phyloP scores from a whole-genome alignment of 2,888 invertebrate species.

The Agrochola macilenta region DNA sequence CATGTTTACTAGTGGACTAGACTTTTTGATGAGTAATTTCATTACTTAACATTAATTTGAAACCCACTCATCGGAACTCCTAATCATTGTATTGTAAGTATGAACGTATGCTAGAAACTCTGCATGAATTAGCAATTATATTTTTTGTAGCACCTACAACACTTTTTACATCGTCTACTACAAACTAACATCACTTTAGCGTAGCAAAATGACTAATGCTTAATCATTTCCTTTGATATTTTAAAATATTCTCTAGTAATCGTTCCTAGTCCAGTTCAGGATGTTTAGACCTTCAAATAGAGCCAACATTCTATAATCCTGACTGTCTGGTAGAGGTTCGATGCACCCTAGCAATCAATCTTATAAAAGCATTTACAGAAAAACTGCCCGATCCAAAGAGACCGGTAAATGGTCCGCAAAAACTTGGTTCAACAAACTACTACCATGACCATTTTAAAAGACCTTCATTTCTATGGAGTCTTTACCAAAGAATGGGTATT shows the following conservation, averaged over 20 bases:
- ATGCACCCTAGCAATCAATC: slow-evolving; percentile 74
- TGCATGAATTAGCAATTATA: slow-evolving; percentile 21
- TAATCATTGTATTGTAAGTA: background rate
- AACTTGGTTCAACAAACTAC: slow-evolving; percentile 85
- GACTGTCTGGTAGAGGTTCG: slow-evolving; percentile 65
- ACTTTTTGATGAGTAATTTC: background rate
- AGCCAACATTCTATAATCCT: slow-evolving; percentile 16
- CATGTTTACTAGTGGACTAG: background rate
- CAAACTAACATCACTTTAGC: slow-evolving; percentile 14
- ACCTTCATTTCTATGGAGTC: slow-evolving; percentile 5
- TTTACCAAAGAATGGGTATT: slow-evolving; percentile 16
- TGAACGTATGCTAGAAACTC: background rate
- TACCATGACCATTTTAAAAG: slow-evolving; percentile 47
- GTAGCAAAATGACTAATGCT: slow-evolving; percentile 27
- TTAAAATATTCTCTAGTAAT: slow-evolving; percentile 6
- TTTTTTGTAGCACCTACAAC: slow-evolving; percentile 26
- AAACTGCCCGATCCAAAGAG: slow-evolving; percentile 69
- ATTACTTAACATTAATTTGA: slow-evolving; percentile 22
- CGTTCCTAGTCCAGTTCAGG: background rate
- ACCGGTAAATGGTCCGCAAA: slow-evolving; percentile 80
- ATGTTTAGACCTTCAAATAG: slow-evolving; percentile 25
- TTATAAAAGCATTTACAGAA: slow-evolving; percentile 71
- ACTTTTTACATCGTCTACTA: background rate
- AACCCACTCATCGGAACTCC: background rate
- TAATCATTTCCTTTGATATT: background rate